Conservation (phyloP, 2,113 vertebrate genomes). For the Ageneiosus marmoratus region DNA sequence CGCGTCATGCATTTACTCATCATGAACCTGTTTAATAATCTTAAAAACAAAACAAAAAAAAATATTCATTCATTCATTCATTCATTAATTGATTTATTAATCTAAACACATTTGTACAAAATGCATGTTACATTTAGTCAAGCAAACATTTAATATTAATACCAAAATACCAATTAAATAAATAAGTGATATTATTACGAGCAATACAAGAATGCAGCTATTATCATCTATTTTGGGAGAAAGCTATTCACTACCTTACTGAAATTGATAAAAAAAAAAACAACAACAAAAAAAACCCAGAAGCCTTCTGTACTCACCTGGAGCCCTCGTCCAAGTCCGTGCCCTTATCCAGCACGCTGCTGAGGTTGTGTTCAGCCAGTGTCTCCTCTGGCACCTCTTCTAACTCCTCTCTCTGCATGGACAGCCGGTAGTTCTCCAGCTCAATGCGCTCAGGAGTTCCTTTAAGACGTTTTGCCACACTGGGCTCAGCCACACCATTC, state of each 20-base stretch:
- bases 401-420: constrained; percentile 84
- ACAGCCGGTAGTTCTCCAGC: constrained; percentile 94
- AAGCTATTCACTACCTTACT: neutral
- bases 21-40: neutral
- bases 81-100: no score
- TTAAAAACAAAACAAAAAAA: neutral
- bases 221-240: neutral
- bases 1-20: neutral
- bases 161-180: neutral
- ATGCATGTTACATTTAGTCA: neutral
- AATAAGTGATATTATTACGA: neutral
- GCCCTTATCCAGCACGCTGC: constrained; percentile 88
- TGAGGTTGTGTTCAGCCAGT: constrained; percentile 93
- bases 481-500: constrained; percentile 88
- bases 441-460: constrained; percentile 94
- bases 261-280: neutral
- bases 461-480: constrained; percentile 84
- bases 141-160: neutral
- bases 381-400: constrained; percentile 97
- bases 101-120: neutral
- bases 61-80: no score
- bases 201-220: neutral
- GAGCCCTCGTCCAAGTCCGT: constrained; percentile 82
- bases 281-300: no score
- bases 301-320: constrained; percentile 73